Base-by-base conservation (phyloP, 2,797 vertebrate genomes). In the Pristis pectinata region DNA sequence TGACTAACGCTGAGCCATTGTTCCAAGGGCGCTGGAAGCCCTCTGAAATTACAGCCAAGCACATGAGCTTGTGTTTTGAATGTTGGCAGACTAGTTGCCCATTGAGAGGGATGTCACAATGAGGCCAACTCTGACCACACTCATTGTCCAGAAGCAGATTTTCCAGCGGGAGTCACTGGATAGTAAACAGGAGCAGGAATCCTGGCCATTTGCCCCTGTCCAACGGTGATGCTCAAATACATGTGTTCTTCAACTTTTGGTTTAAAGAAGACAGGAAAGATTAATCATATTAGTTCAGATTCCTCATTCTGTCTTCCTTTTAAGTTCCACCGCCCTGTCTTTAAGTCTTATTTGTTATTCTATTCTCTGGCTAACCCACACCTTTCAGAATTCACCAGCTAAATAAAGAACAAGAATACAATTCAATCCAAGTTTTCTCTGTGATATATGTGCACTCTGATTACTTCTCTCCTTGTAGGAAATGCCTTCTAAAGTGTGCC, bases 1-100 rank as follows among this genome's bases (percentile, higher is more conserved):
- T 74, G 87, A 91, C 70, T 74, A 92, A 72, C 53, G 6, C 41
- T 74, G 70, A 76, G 22, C 44, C 44, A 56, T 72, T 30, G 37
- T n/a, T 17, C 70, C 70, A 76, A 74, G 92, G 92, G 70, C 30
- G 92, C 92, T 94, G 92, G 92, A 72, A 94, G 44, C 92, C 92
- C 44, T 34, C 44, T 53, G 92, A 70, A 74, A 53, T 76, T 76
- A 27, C 1, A n/a, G 41, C 41, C 70, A 74, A 74, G 44, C 13
- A 4, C 13, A 24, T 64, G 64, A 44, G 6, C 82, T 56, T 85
- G 82, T 85, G 30, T 49, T 30, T 85, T 15, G 49, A 85, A 34
- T 85, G 37, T 41, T 19, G 37, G 89, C 56, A 64, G 37, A 17
- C 61, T 27, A 92, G 70, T 94, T 17, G 41, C 44, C 92, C 15